Base-by-base conservation (phyloP, 2,888 invertebrate species). In the Caenorhabditis macrosperma region DNA sequence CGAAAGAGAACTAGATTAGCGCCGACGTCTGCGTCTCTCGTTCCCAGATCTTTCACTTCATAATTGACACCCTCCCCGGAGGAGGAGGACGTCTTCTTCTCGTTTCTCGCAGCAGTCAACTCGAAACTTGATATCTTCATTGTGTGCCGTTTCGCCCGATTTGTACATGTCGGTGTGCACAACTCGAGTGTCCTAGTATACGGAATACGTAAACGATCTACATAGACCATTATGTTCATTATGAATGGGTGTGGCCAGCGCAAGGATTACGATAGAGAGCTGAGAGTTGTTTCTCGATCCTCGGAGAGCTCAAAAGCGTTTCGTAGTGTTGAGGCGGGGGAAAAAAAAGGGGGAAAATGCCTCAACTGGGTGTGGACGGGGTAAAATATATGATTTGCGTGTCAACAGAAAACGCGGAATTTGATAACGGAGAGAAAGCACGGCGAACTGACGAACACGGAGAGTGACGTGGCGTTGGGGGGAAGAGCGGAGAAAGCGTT, bases 81-180 rank as follows among this genome's bases (percentile, higher is more conserved):
- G n/a, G n/a, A n/a, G n/a, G n/a, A n/a, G n/a, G 50, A 74, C 74
- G 57, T 74, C 63, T 72, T 72, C 69, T 60, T 57, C 33, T 44
- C 10, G 46, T 55, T 55, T 22, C 26, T 41, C n/a, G 52, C 54
- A 59, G 59, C 57, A 50, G 64, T 63, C 72, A 57, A 64, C 55
- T 57, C 64, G 74, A 74, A 74, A 74, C 64, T 64, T 64, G 74
- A 74, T 74, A 57, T 64, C 41, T 50, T 26, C 48, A 74, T 74
- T 64, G 74, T 74, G 71, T 71, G 61, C 71, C n/a, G n/a, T n/a
- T 54, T 55, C 33, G 22, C 3, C 41, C 52, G 60, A 69, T 69
- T 69, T 46, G 67, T 33, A 55, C 52, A 28, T 22, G n/a, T 54
- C 30, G 52, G 12, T 52, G 44, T 67, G 46, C 38, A 52, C 41